A percentile compares a stretch with the other conserved stretches of the same genome.
Evolutionary conservation across 2,113 vertebrate genomes (phyloP).

Genomic region (Leptocoma aspasia): DNA sequence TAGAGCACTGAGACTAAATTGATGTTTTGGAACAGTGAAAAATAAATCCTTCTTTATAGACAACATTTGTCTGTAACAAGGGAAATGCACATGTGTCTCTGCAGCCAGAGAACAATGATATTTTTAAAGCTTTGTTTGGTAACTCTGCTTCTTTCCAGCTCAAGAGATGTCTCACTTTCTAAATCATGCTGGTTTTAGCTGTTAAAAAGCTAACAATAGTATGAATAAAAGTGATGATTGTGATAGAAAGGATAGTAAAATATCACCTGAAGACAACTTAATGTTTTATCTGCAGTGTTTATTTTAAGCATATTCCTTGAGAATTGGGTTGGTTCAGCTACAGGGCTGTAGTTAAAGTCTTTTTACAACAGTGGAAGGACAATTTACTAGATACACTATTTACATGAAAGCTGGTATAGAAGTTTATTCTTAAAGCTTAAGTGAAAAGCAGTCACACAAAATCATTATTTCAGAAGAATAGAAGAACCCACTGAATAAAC

Average conservation of each 20-base stretch:
- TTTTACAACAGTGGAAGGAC: neutral
- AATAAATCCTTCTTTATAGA: neutral
- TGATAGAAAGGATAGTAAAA: slow-evolving; percentile 14
- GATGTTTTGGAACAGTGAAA: neutral
- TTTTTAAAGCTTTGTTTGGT: slow-evolving; percentile 1
- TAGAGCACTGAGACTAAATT: neutral
- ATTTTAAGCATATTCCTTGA: neutral
- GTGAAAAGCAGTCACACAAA: neutral
- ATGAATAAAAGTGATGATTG: slow-evolving; percentile 22
- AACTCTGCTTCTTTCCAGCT: neutral
- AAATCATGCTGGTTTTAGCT: slow-evolving; percentile 19
- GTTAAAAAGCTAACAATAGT: slow-evolving; percentile 13
- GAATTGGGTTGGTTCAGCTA: neutral
- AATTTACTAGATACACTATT: neutral
- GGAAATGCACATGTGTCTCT: neutral
- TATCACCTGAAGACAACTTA: slow-evolving; percentile 39
- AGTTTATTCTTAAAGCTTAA: neutral
- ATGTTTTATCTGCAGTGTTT: slow-evolving; percentile 7
- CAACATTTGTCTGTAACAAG: neutral
- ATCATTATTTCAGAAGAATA: neutral
- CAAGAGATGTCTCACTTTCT: slow-evolving; percentile 3
- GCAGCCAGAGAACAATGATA: neutral
- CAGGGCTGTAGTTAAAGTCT: neutral
- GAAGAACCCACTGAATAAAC: neutral
- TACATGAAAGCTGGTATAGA: neutral